Percentiles rank a stretch among this genome's conserved stretches.
Evolutionary conservation across 2,888 invertebrate genomes (phyloP).

Genomic region (Slavum lentiscoides): DNA sequence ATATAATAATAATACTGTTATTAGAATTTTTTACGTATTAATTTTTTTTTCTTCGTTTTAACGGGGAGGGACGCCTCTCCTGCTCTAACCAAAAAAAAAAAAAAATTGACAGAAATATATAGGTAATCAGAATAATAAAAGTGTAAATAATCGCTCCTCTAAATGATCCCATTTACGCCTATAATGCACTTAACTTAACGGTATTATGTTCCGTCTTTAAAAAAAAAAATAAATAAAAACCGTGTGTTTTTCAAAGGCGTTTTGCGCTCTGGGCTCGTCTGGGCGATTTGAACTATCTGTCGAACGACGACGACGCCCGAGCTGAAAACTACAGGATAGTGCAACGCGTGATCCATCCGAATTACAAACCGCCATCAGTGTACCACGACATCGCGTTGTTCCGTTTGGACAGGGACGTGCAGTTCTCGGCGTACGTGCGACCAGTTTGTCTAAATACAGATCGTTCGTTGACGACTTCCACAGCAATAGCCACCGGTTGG

Average conservation of each 20-base stretch:
- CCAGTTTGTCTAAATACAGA: slow-evolving; percentile 16
- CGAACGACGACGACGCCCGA: slow-evolving; percentile 62
- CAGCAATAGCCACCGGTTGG: slow-evolving; percentile 17
- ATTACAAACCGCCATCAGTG: slow-evolving; percentile 64
- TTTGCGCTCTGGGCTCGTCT: slow-evolving; percentile 56
- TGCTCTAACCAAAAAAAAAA: too few relatives aligned
- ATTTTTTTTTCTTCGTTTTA: too few relatives aligned
- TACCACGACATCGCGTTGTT: slow-evolving; percentile 72
- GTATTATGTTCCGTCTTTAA: too few relatives aligned
- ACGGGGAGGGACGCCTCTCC: too few relatives aligned
- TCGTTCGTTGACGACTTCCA: neutral
- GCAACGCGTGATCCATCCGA: slow-evolving; percentile 64
- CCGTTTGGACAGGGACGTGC: slow-evolving; percentile 63
- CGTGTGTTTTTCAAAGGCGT: neutral
- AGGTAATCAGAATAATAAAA: too few relatives aligned
- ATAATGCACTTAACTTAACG: too few relatives aligned
- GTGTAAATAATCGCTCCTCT: too few relatives aligned
- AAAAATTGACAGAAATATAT: too few relatives aligned
- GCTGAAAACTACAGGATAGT: slow-evolving; percentile 64
- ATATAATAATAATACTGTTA: too few relatives aligned
- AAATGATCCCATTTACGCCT: too few relatives aligned
- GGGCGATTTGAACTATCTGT: slow-evolving; percentile 54
- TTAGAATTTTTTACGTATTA: too few relatives aligned
- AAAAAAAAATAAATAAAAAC: neutral
- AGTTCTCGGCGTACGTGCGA: slow-evolving; percentile 12